Base-by-base conservation (phyloP, 2,113 vertebrate species). In the Apaloderma vittatum region DNA sequence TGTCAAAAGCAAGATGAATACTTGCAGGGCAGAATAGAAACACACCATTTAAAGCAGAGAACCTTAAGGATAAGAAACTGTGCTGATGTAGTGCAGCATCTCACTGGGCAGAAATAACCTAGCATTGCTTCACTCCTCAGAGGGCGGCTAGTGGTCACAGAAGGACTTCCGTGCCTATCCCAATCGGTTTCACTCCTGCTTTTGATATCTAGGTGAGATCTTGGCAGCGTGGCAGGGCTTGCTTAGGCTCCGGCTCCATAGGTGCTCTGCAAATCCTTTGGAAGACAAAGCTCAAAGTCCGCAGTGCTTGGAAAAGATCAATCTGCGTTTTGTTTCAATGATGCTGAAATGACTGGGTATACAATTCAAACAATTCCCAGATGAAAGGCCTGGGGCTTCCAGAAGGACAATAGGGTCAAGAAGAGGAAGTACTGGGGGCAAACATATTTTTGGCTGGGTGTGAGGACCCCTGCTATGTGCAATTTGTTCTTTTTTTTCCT, bases 21-120 rank as follows among this genome's bases (percentile, higher is more conserved):
- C 34, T 65, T 40, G 68, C 66, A 55, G 48, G 11, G 24, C 20
- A 63, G 57, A 71, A 17, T 5, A 11, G n/a, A 61, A 81, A 80
- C 26, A 23, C 0, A 0, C 0, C 21, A 27, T 3, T n/a, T 40
- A 14, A 8, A 4, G 48, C 24, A 61, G 67, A 81, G 15, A 14
- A 32, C 18, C 27, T 54, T 36, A 9, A 21, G 4, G 55, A 26
- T 11, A 27, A 51, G 59, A 30, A 75, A 9, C 2, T 12, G 23
- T 7, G 54, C 34, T 20, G 22, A 0, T 11, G 1, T 9, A 67
- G 22, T 0, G 14, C 65, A 67, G 13, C 20, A 59, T 9, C 26
- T 59, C 10, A 2, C 48, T 37, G 6, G 14, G 29, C 2, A 45
- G 48, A 45, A 8, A 19, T 9, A 26, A 48, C 11, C 46, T 66